Percentiles rank a stretch among this genome's conserved stretches.
phyloP scores from a whole-genome alignment of 2,113 vertebrate genomes.

The Miniopterus natalensis region DNA sequence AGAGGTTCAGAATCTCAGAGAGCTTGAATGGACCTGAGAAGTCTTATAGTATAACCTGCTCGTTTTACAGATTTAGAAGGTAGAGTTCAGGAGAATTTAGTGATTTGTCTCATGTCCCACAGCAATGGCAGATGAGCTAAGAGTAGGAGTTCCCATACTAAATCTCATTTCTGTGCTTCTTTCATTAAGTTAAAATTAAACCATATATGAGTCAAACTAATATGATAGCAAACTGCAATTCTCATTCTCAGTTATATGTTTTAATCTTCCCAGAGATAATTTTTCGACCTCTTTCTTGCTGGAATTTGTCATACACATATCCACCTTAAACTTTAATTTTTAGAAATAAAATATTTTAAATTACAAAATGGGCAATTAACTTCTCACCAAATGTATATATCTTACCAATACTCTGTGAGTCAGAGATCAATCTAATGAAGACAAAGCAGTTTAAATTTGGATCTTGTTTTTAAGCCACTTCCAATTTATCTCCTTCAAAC shows the following conservation, averaged over 20 bases:
- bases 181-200: constrained; percentile 15
- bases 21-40: background rate
- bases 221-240: background rate
- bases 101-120: background rate
- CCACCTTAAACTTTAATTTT: background rate
- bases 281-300: background rate
- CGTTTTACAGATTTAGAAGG: background rate
- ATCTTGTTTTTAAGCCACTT: background rate
- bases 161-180: background rate
- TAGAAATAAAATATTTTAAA: background rate
- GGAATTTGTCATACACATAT: constrained; percentile 27
- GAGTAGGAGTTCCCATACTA: background rate
- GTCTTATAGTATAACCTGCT: rapidly evolving
- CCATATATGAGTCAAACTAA: background rate
- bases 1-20: background rate
- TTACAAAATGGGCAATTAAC: background rate
- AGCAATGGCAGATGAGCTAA: background rate
- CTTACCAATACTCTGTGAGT: background rate
- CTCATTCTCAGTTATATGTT: background rate
- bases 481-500: background rate
- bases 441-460: background rate
- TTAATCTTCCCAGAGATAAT: background rate
- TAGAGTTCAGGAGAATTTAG: background rate
- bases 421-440: background rate
- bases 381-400: background rate